Evolutionary conservation across 2,113 vertebrate genomes (phyloP).

Genomic region (Catagonus wagneri): DNA sequence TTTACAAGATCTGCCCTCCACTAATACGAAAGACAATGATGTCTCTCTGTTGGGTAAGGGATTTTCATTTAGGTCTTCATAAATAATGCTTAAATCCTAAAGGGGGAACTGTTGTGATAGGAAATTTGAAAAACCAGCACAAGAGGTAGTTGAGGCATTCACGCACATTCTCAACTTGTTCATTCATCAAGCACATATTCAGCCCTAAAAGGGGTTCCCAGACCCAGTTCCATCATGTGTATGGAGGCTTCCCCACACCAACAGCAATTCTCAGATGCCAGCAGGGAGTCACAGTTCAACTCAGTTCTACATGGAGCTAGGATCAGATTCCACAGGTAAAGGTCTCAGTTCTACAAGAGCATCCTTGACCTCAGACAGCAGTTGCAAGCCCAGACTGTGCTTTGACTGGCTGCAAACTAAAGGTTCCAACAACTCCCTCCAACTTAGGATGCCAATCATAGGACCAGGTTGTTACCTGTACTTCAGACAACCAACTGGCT

Average conservation of each 20-base stretch:
- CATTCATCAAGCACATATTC: neutral
- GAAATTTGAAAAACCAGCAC: neutral
- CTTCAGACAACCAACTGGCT: neutral
- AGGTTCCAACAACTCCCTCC: neutral
- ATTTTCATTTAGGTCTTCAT: constrained; percentile 1
- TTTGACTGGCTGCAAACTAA: neutral
- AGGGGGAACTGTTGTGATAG: neutral
- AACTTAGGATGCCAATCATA: neutral
- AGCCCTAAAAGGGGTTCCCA: neutral
- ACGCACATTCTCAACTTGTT: neutral
- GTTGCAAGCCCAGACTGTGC: neutral
- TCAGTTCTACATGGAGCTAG: neutral
- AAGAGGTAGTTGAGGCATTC: neutral
- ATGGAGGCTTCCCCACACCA: neutral
- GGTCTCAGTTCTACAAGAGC: neutral
- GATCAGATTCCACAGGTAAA: neutral
- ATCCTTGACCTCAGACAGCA: neutral
- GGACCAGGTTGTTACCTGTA: neutral
- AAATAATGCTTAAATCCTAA: neutral
- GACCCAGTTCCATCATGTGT: neutral
- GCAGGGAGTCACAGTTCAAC: neutral
- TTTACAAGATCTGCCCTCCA: neutral
- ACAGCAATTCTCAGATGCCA: neutral
- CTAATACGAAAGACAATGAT: neutral
- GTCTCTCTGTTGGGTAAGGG: neutral